phyloP scores from a whole-genome alignment of 2,797 vertebrate species.

The Macroramphosus scolopax region DNA sequence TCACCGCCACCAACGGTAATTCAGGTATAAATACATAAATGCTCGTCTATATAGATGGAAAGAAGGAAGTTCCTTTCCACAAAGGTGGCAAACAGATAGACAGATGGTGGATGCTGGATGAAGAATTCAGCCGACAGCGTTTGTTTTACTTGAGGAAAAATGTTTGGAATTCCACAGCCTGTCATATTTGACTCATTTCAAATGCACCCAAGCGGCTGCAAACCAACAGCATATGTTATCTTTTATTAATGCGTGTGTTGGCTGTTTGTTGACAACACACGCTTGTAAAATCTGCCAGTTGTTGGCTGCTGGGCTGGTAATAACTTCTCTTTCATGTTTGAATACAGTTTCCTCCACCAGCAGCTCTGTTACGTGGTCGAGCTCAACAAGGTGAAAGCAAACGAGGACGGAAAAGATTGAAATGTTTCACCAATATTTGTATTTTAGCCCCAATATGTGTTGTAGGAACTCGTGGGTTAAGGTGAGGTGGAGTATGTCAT shows the following conservation, averaged over 20 bases:
- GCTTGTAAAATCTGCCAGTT: constrained; percentile 1
- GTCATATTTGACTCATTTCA: not conserved
- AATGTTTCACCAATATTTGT: no score
- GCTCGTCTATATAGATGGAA: not conserved
- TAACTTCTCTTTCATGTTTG: constrained; percentile 1
- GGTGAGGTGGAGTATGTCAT: no score
- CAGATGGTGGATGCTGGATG: constrained; percentile 16
- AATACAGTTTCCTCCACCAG: not conserved
- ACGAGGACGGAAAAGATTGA: no score
- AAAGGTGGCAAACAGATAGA: constrained; percentile 2
- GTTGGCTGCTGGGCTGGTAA: not conserved
- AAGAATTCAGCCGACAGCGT: not conserved
- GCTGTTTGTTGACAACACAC: constrained; percentile 1
- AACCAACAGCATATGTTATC: not conserved
- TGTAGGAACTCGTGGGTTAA: no score
- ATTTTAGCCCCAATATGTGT: no score
- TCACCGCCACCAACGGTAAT: no score
- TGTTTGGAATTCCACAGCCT: no score
- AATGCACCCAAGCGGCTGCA: not conserved
- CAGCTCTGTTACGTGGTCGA: no score
- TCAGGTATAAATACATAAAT: no score
- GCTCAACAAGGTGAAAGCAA: no score
- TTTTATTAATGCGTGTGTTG: not conserved
- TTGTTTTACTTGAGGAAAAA: not conserved
- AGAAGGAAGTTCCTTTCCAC: no score